phyloP scores from a whole-genome alignment of 2,888 invertebrate species.

The Anthrax anthrax region DNA sequence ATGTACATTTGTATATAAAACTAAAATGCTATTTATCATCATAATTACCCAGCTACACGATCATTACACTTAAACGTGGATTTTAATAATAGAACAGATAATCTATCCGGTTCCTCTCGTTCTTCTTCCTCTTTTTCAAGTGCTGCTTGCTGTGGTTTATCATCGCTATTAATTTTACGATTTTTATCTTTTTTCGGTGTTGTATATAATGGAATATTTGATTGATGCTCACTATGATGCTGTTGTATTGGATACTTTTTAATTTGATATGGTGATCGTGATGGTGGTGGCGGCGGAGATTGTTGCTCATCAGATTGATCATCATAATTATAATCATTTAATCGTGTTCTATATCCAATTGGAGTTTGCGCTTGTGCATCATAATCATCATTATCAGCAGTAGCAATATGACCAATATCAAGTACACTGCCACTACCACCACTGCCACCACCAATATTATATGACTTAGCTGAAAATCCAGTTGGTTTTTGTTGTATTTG shows the following conservation, averaged over 20 bases:
- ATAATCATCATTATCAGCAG: conserved; percentile 21
- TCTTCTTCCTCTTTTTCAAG: conserved; percentile 39
- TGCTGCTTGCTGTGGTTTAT: conserved; percentile 17
- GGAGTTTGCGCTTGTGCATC: conserved; percentile 33
- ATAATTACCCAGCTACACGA: conserved; percentile 65
- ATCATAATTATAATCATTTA: conserved; percentile 28
- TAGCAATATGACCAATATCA: no score
- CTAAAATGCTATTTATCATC: no score
- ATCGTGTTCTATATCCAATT: conserved; percentile 24
- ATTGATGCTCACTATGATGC: no score
- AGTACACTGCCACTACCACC: neutral
- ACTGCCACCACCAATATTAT: conserved; percentile 16
- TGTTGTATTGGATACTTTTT: no score
- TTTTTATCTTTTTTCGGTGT: no score
- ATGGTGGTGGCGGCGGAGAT: conserved; percentile 19
- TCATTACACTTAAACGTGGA: conserved; percentile 70
- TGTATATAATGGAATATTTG: no score
- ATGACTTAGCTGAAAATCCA: conserved; percentile 27
- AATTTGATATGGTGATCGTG: neutral
- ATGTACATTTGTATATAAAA: no score
- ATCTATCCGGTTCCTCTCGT: conserved; percentile 73
- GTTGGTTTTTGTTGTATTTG: conserved; percentile 19
- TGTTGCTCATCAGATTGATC: conserved; percentile 21
- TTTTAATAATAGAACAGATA: conserved; percentile 61
- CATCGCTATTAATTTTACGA: no score